A percentile compares a stretch with the other conserved stretches of the same genome.
These are phyloP conservation scores for Dasysyrphus tricinctus DNA, from an alignment of 2,888 invertebrate species.

Conservation along the genomic window DNA sequence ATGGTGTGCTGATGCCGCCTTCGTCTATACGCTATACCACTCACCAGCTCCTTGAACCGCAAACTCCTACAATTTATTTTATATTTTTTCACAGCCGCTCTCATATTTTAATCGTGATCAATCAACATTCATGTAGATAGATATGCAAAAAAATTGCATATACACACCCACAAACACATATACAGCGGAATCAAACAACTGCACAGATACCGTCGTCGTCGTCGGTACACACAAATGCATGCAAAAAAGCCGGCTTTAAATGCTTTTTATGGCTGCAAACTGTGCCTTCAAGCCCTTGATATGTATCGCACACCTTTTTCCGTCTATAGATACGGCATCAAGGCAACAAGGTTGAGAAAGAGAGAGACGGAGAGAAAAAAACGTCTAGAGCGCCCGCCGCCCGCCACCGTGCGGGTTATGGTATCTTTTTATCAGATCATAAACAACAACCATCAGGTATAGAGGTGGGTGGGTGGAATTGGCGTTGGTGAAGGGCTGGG, in stretches of 20 bases:
- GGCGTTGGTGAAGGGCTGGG: neutral
- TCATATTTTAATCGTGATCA: slow-evolving; percentile 74
- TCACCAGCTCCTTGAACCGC: slow-evolving; percentile 40
- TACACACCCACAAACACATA: neutral
- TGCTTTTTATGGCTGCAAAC: slow-evolving; percentile 34
- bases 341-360: slow-evolving; percentile 44
- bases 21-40: slow-evolving; percentile 9
- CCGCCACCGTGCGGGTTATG: neutral
- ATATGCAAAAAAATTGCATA: slow-evolving; percentile 41
- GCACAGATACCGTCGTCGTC: slow-evolving; percentile 34
- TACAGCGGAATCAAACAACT: neutral
- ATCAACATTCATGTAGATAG: slow-evolving; percentile 63
- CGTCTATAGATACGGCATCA: slow-evolving; percentile 27
- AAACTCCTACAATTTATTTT: slow-evolving; percentile 31
- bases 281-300: slow-evolving; percentile 57
- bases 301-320: slow-evolving; percentile 64
- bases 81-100: slow-evolving; percentile 30
- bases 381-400: slow-evolving; percentile 4
- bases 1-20: slow-evolving; percentile 16
- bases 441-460: slow-evolving; percentile 37
- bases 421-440: slow-evolving; percentile 57
- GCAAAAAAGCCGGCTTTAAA: slow-evolving; percentile 30
- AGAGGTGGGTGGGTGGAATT: slow-evolving; percentile 5
- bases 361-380: slow-evolving; percentile 9
- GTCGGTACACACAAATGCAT: neutral